These are phyloP conservation scores for Drosophila planitibia DNA, from an alignment of 2,888 invertebrate genomes.

Conservation along the genomic window DNA sequence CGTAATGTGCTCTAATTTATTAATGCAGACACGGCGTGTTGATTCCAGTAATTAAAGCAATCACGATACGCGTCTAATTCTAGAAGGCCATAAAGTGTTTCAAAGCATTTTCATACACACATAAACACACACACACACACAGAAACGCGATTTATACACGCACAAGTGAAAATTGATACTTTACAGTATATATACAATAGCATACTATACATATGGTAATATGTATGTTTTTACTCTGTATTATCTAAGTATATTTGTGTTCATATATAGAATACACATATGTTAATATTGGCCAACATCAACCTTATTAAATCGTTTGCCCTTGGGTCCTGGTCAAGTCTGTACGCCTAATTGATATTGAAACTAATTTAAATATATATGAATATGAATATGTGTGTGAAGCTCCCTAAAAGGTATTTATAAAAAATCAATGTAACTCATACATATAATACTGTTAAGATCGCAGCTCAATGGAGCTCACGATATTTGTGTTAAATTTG, in stretches of 20 bases:
- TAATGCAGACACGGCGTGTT: not conserved
- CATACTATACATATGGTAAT: conserved; percentile 40
- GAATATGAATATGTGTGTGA: conserved; percentile 13
- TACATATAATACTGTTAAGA: conserved; percentile 17
- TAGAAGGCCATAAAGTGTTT: conserved; percentile 45
- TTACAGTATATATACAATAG: conserved; percentile 30
- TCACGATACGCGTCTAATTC: conserved; percentile 1
- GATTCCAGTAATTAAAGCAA: conserved; percentile 5
- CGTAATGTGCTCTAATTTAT: not conserved
- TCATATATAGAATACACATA: conserved; percentile 44
- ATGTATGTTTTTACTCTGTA: conserved; percentile 68
- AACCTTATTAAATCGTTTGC: conserved; percentile 56
- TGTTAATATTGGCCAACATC: conserved; percentile 72
- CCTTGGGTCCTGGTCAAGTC: conserved; percentile 55
- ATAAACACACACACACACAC: conserved; percentile 15
- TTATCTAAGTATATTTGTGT: conserved; percentile 52
- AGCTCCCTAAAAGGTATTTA: conserved; percentile 35
- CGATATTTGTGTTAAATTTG: conserved; percentile 57
- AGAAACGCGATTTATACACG: conserved; percentile 45
- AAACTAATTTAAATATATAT: conserved; percentile 29
- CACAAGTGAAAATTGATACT: conserved; percentile 44
- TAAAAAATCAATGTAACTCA: conserved; percentile 19
- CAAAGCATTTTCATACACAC: conserved; percentile 46
- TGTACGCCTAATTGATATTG: conserved; percentile 50
- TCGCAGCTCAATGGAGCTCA: conserved; percentile 19